Conservation (phyloP, 2,113 vertebrate genomes). For the Dicrurus megarhynchus region DNA sequence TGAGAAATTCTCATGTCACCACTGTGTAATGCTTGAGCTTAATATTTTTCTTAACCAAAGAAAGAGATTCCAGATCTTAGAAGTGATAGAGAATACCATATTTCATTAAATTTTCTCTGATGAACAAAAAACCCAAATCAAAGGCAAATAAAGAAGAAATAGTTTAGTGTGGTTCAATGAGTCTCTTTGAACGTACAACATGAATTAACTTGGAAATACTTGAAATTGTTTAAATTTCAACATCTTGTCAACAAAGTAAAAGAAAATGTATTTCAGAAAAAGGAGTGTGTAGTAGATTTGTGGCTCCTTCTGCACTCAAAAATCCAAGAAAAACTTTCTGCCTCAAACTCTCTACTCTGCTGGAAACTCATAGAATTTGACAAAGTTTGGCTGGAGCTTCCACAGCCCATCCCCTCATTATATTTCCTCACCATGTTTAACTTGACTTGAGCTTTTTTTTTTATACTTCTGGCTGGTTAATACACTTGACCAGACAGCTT, state of each 20-base stretch:
- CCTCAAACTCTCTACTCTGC: background rate
- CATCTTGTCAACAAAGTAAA: background rate
- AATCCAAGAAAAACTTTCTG: background rate
- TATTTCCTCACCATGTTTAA: background rate
- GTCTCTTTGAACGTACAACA: background rate
- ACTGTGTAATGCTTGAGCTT: background rate
- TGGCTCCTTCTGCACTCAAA: background rate
- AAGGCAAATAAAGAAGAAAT: background rate
- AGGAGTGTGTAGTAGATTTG: background rate
- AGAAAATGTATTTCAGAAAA: background rate
- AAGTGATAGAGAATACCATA: background rate
- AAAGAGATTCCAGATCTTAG: constrained; percentile 5
- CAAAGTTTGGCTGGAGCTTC: background rate
- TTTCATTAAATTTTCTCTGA: constrained; percentile 16
- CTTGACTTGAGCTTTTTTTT: background rate
- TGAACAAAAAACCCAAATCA: background rate
- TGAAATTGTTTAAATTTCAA: background rate
- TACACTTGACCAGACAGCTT: background rate
- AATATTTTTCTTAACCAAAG: constrained; percentile 25
- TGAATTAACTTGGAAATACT: background rate
- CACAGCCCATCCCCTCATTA: background rate
- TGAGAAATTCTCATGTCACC: constrained; percentile 26
- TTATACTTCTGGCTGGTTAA: background rate
- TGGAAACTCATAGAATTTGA: background rate
- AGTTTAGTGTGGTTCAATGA: background rate